A percentile compares a stretch with the other conserved stretches of the same genome.
These are phyloP conservation scores for Urocolius indicus DNA, from an alignment of 2,113 vertebrate species.

Conservation along the genomic window DNA sequence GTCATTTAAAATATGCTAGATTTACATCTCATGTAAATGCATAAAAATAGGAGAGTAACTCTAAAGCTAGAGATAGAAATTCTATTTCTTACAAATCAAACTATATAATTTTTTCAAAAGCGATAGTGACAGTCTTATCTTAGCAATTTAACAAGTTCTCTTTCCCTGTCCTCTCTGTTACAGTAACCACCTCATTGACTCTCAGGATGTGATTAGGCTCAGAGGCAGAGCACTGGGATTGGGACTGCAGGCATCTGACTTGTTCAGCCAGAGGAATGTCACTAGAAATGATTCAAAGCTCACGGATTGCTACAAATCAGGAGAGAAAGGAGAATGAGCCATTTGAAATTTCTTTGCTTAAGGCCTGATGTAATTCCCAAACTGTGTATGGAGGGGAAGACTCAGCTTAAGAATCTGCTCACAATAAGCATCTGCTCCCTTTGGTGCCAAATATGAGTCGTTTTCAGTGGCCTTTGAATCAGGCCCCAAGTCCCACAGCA, in stretches of 20 bases:
- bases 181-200: not conserved
- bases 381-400: not conserved
- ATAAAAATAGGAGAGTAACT: slow-evolving; percentile 1
- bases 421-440: not conserved
- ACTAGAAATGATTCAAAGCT: not conserved
- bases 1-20: not conserved
- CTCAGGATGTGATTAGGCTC: not conserved
- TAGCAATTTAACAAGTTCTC: not conserved
- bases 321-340: not conserved
- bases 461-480: not conserved
- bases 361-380: not conserved
- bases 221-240: not conserved
- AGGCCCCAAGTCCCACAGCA: not conserved
- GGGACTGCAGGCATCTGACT: not conserved
- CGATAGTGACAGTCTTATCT: not conserved
- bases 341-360: not conserved
- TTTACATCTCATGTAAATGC: slow-evolving; percentile 51
- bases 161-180: not conserved
- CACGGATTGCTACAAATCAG: not conserved
- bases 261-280: not conserved
- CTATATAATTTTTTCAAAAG: not conserved
- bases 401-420: not conserved
- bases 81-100: slow-evolving; percentile 1
- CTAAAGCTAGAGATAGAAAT: not conserved
- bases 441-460: accelerated